Evolutionary conservation across 2,797 vertebrate species (phyloP), one percentile per base, ranked within the genome.

Genomic region (Sternarchorhynchus goeldii): DNA sequence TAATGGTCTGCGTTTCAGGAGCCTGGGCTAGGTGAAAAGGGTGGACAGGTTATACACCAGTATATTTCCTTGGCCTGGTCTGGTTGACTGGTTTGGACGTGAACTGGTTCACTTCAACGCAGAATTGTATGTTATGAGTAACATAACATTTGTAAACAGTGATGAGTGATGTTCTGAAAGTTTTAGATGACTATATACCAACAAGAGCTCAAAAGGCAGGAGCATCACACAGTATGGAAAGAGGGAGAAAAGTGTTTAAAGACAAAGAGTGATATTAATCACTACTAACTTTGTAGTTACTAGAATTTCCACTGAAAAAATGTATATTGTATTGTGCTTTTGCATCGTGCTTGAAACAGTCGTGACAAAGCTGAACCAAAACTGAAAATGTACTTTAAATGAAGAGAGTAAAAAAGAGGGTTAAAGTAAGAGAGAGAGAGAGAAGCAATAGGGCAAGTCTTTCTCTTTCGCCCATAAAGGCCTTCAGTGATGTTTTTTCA

Each of bases 391-490:
- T 10, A 41, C 6, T 41, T 41, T 6, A 25, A 25, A 25, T 25
- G 25, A 1, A 25, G 39, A 6, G 39, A 41, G 39, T 41, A 10
- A 4, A 6, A 41, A 41, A 41, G 2, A 41, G 39, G 10, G 39
- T 6, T 8, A 41, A 10, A 41, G 45, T 2, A 12, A 50, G 45
- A 50, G 45, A 53, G 65, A 18, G 10, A 14, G 10, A 56, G 18
- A 36, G 39, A 55, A 17, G n/a, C 32, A 36, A 17, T 64, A 62
- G 75, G 36, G 17, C 16, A 3, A 14, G 16, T 25, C 20, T 73
- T 14, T 56, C 17, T 76, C 45, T 20, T 73, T 18, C 69, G 65
- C 32, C 73, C 74, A 76, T 75, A 78, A 75, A 76, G 57, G 53
- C 70, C 31, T 65, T 39, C 14, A 69, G 68, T 41, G 21, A 64